phyloP scores from a whole-genome alignment of 23 tunicate species.

The Clavelina lepadiformis region DNA sequence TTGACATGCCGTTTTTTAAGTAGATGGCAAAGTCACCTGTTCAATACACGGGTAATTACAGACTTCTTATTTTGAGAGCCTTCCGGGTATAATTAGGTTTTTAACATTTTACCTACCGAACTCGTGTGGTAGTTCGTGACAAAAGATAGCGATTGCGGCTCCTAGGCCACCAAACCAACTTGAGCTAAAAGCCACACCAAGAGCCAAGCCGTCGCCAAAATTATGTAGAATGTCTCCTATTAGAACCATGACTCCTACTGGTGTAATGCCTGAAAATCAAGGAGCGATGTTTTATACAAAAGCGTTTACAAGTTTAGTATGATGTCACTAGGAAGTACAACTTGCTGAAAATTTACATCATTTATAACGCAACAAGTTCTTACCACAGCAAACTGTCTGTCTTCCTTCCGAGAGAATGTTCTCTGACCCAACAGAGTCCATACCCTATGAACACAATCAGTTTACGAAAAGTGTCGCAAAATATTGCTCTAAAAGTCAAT shows the following conservation, averaged over 20 bases:
- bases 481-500: no score
- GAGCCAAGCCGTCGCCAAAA: slow-evolving; percentile 79
- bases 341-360: no score
- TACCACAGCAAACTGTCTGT: no score
- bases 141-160: slow-evolving; percentile 74
- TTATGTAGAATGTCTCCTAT: slow-evolving; percentile 78
- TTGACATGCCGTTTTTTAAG: slow-evolving; percentile 62
- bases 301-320: no score
- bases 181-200: slow-evolving; percentile 69
- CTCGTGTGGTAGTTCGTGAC: slow-evolving; percentile 89
- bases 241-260: slow-evolving; percentile 55
- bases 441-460: no score
- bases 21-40: slow-evolving; percentile 87
- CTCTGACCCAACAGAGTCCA: no score
- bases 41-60: background rate
- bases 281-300: background rate
- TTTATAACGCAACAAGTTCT: no score
- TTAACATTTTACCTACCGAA: slow-evolving; percentile 65
- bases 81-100: no score
- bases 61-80: no score
- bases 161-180: slow-evolving; percentile 60
- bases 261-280: slow-evolving; percentile 34
- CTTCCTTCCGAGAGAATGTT: no score
- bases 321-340: no score
- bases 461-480: no score